Conservation (phyloP, 2,888 invertebrate species). For the Oithona nana region DNA sequence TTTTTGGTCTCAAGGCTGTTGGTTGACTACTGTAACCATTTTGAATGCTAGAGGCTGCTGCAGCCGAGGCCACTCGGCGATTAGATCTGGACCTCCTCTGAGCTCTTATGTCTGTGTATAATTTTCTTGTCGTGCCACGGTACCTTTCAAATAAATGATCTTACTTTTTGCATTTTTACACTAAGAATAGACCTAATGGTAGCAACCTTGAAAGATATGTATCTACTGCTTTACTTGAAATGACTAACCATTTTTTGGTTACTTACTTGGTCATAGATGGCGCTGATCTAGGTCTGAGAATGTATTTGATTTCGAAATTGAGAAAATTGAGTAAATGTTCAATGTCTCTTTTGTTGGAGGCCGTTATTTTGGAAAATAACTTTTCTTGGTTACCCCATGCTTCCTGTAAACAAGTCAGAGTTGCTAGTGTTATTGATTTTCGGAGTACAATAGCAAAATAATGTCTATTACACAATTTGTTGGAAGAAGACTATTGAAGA, state of each 20-base stretch:
- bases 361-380: constrained; percentile 1
- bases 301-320: constrained; percentile 17
- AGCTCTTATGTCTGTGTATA: not conserved
- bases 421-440: too few relatives aligned
- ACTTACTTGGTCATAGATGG: not conserved
- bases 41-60: not conserved
- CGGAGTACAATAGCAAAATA: too few relatives aligned
- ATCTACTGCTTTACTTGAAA: not conserved
- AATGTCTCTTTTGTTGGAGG: not conserved
- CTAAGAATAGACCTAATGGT: too few relatives aligned
- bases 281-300: constrained; percentile 11
- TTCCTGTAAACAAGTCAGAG: constrained; percentile 1
- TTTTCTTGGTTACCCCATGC: constrained; percentile 14
- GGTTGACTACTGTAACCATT: not conserved
- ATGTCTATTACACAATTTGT: too few relatives aligned
- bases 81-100: not conserved
- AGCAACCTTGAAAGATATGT: too few relatives aligned
- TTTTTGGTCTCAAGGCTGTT: not conserved
- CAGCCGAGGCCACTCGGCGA: not conserved
- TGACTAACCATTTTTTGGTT: not conserved
- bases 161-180: too few relatives aligned
- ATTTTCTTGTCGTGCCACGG: not conserved
- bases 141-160: not conserved
- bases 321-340: constrained; percentile 12
- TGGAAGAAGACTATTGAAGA: too few relatives aligned